Percentiles rank a stretch among this genome's conserved stretches.
phyloP scores from a whole-genome alignment of 2,888 invertebrate genomes.

The Drosophila algonquin region DNA sequence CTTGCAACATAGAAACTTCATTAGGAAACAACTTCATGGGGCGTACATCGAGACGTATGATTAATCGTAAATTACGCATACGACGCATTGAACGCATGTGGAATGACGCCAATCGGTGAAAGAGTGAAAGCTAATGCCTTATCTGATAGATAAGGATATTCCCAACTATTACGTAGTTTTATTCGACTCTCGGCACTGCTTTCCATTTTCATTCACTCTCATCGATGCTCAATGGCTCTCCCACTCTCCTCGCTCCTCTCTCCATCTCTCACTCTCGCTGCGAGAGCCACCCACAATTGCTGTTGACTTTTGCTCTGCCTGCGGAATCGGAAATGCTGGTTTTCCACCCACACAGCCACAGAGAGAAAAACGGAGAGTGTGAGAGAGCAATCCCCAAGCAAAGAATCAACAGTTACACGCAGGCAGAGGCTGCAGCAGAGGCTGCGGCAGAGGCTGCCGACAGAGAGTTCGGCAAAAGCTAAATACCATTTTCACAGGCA shows the following conservation, averaged over 20 bases:
- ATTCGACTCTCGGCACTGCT: neutral
- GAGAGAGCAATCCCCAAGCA: conserved; percentile 11
- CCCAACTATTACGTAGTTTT: conserved; percentile 33
- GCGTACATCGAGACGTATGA: conserved; percentile 22
- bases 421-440: conserved; percentile 24
- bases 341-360: conserved; percentile 31
- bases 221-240: conserved; percentile 31
- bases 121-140: conserved; percentile 32
- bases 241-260: conserved; percentile 26
- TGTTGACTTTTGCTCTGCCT: conserved; percentile 27
- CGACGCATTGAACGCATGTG: conserved; percentile 6
- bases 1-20: neutral
- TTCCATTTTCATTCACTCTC: conserved; percentile 24
- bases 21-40: neutral
- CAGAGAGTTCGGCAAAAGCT: conserved; percentile 51
- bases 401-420: conserved; percentile 47
- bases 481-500: conserved; percentile 64
- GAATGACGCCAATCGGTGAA: conserved; percentile 22
- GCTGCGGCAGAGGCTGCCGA: conserved; percentile 28
- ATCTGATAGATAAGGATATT: conserved; percentile 21
- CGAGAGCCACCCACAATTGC: conserved; percentile 48
- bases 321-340: conserved; percentile 63
- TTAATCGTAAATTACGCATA: conserved; percentile 37
- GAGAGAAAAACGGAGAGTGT: conserved; percentile 2
- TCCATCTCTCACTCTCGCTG: neutral